Percentiles rank a stretch among this genome's conserved stretches.
Conservation (phyloP, 2,797 vertebrate genomes). For the Discoglossus pictus region DNA sequence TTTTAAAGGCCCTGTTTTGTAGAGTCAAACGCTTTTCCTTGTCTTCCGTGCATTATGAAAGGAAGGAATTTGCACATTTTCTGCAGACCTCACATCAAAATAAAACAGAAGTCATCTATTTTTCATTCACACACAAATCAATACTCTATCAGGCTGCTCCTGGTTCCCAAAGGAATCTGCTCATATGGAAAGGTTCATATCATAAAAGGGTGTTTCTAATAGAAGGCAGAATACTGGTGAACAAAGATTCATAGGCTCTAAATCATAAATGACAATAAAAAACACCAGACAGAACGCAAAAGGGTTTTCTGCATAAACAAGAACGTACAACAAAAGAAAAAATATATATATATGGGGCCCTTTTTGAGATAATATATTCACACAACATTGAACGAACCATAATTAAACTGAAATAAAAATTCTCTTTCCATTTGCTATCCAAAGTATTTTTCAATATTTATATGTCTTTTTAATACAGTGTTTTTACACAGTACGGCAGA, state of each 20-base stretch:
- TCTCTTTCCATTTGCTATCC: conserved; percentile 9
- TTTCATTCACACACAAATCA: conserved; percentile 52
- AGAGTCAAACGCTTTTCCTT: background rate
- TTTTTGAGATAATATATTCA: too few relatives aligned
- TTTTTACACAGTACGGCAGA: background rate
- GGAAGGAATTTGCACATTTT: conserved; percentile 40
- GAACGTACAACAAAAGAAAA: background rate
- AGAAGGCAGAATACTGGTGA: conserved; percentile 38
- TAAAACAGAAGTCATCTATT: conserved; percentile 46
- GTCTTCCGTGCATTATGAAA: background rate
- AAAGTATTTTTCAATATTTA: conserved; percentile 22
- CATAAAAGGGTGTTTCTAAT: conserved; percentile 46
- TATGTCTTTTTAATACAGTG: conserved; percentile 5
- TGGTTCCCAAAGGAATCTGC: conserved; percentile 38
- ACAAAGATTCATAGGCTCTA: conserved; percentile 29
- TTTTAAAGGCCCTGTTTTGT: too few relatives aligned
- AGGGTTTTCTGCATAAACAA: conserved; percentile 16
- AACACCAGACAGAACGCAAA: background rate
- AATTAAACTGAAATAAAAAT: conserved; percentile 18
- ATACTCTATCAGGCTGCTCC: conserved; percentile 49
- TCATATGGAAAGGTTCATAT: conserved; percentile 49
- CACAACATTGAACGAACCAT: background rate
- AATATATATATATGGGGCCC: too few relatives aligned
- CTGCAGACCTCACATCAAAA: conserved; percentile 33
- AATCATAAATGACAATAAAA: conserved; percentile 34